Evolutionary conservation across 2,888 invertebrate genomes (phyloP).

Genomic region (Hoplodrina blanda): DNA sequence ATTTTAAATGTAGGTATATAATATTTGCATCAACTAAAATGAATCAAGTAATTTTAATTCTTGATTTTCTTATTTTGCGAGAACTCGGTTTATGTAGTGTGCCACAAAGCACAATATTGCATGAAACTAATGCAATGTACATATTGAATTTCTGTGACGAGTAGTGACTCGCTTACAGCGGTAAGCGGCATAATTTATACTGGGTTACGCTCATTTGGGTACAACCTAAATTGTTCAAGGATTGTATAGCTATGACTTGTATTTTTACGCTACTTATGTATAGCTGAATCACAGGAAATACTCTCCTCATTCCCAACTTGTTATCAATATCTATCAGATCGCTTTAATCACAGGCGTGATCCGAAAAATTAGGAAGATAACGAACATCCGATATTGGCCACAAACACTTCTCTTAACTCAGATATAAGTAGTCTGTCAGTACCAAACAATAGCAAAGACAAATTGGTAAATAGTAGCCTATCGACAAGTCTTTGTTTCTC

Average conservation of each 20-base stretch:
- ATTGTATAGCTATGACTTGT: neutral
- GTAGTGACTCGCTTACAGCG: neutral
- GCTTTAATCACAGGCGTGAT: slow-evolving; percentile 28
- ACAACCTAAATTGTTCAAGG: neutral
- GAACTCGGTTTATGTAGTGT: slow-evolving; percentile 8
- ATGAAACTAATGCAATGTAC: slow-evolving; percentile 16
- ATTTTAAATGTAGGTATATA: too few relatives aligned
- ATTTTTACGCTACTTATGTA: neutral
- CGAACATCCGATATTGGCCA: slow-evolving; percentile 32
- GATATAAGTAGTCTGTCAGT: slow-evolving; percentile 75
- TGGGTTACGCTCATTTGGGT: neutral
- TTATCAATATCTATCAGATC: slow-evolving; percentile 35
- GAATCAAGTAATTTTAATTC: neutral
- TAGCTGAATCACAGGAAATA: neutral
- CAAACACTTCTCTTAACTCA: slow-evolving; percentile 69
- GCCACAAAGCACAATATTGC: slow-evolving; percentile 8
- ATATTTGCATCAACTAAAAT: slow-evolving; percentile 3
- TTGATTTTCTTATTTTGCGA: neutral
- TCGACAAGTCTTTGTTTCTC: slow-evolving; percentile 78
- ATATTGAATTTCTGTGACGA: slow-evolving; percentile 15
- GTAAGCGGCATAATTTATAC: neutral
- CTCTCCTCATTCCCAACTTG: slow-evolving; percentile 16
- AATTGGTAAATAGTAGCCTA: slow-evolving; percentile 81
- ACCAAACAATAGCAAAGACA: slow-evolving; percentile 79
- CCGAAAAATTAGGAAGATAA: slow-evolving; percentile 49